Evolutionary conservation across 2,888 invertebrate genomes (phyloP).

Genomic region (Patella ulyssiponensis): DNA sequence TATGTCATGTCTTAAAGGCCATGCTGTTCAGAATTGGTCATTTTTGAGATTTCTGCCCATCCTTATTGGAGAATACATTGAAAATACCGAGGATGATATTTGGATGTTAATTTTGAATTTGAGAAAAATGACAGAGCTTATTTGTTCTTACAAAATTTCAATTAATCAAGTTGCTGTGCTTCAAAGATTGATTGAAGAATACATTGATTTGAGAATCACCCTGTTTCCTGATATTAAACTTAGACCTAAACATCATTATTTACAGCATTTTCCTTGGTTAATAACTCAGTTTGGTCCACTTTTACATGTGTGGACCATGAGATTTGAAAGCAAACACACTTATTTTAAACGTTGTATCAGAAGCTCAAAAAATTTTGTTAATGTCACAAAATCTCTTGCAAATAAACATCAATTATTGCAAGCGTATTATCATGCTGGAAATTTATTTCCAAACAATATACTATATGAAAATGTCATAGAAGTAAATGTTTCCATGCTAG

Average conservation of each 20-base stretch:
- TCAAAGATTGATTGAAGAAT: not conserved
- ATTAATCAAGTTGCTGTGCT: too few species aligned
- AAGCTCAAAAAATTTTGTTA: not conserved
- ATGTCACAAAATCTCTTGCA: conserved; percentile 2
- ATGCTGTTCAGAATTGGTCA: too few species aligned
- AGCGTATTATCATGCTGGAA: not conserved
- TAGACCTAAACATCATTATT: not conserved
- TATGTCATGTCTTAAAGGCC: too few species aligned
- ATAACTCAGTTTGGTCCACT: conserved; percentile 5
- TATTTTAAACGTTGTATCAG: conserved; percentile 8
- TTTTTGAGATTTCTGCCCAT: too few species aligned
- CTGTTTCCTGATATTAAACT: not conserved
- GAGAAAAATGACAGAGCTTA: too few species aligned
- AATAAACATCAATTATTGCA: conserved; percentile 6
- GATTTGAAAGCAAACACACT: not conserved
- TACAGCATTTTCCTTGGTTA: not conserved
- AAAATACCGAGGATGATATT: too few species aligned
- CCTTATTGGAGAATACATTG: too few species aligned
- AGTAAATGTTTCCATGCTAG: too few species aligned
- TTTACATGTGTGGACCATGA: not conserved
- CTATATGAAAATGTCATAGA: too few species aligned
- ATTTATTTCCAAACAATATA: not conserved
- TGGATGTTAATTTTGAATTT: too few species aligned
- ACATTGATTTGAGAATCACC: not conserved
- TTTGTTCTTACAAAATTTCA: too few species aligned